Percentiles rank a stretch among this genome's conserved stretches.
These are phyloP conservation scores for Atrina japonica DNA, from an alignment of 2,888 invertebrate genomes.

Conservation along the genomic window DNA sequence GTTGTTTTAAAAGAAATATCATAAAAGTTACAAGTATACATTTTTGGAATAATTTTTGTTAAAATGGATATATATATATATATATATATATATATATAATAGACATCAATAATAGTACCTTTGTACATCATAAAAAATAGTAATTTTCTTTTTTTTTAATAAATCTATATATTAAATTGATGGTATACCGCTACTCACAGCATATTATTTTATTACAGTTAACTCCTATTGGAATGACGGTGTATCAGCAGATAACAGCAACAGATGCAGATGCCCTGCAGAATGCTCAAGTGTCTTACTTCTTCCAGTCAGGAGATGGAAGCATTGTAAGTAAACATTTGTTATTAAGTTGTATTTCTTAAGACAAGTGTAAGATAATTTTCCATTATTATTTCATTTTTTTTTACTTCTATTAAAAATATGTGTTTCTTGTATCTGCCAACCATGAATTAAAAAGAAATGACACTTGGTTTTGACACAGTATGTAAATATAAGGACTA, in stretches of 20 bases:
- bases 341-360: background rate
- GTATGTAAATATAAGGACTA: too few relatives aligned
- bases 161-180: too few relatives aligned
- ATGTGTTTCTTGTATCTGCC: too few relatives aligned
- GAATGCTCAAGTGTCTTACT: conserved; percentile 4
- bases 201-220: conserved; percentile 27
- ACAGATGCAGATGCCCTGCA: conserved; percentile 51
- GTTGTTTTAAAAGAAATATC: too few relatives aligned
- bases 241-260: conserved; percentile 45
- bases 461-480: too few relatives aligned
- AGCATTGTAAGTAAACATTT: conserved; percentile 30
- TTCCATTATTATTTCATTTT: too few relatives aligned
- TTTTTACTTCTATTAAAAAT: too few relatives aligned
- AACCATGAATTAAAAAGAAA: too few relatives aligned
- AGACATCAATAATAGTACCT: background rate
- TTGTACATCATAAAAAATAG: background rate
- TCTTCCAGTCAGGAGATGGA: conserved; percentile 17
- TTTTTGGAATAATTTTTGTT: too few relatives aligned
- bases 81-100: too few relatives aligned
- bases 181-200: background rate
- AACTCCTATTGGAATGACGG: conserved; percentile 40
- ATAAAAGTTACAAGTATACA: too few relatives aligned
- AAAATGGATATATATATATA: too few relatives aligned
- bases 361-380: background rate
- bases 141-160: background rate